Percentiles rank a stretch among this genome's conserved stretches.
These are phyloP conservation scores for Cosmopolites sordidus DNA, from an alignment of 2,888 invertebrate species.

Conservation along the genomic window DNA sequence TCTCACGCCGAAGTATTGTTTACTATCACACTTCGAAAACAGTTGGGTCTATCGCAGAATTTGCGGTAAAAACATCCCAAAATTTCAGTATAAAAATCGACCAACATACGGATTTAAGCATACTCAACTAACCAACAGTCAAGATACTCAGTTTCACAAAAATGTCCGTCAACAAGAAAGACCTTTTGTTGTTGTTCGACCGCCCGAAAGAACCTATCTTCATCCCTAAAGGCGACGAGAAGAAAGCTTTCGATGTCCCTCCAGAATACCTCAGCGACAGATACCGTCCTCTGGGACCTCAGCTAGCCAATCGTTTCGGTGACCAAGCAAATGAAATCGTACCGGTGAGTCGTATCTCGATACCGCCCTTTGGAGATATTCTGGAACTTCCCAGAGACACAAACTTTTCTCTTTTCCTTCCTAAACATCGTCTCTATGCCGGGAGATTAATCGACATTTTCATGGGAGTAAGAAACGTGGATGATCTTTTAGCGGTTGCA, in stretches of 20 bases:
- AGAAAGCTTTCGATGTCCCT: slow-evolving; percentile 56
- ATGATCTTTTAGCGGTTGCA: slow-evolving; percentile 67
- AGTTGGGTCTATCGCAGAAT: neutral
- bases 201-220: slow-evolving; percentile 73
- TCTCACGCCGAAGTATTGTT: too few relatives aligned
- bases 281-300: slow-evolving; percentile 56
- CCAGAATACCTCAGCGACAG: slow-evolving; percentile 43
- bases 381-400: slow-evolving; percentile 56
- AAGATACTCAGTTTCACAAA: too few relatives aligned
- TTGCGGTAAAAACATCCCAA: neutral
- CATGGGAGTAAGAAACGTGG: slow-evolving; percentile 60
- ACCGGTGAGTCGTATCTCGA: slow-evolving; percentile 50
- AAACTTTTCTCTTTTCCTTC: slow-evolving; percentile 72
- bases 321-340: slow-evolving; percentile 53
- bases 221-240: slow-evolving; percentile 67
- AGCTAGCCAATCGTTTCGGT: slow-evolving; percentile 58
- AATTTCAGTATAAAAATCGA: neutral
- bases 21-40: too few relatives aligned
- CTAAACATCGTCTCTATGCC: slow-evolving; percentile 67
- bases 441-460: slow-evolving; percentile 65
- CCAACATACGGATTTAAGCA: neutral
- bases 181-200: slow-evolving; percentile 65
- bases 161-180: slow-evolving; percentile 43
- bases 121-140: too few relatives aligned
- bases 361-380: slow-evolving; percentile 58